Evolutionary conservation across 35 echinoderm and acorn worm genomes (phyloP), one percentile per base, ranked within the genome.

Genomic region (Amphiura filiformis): DNA sequence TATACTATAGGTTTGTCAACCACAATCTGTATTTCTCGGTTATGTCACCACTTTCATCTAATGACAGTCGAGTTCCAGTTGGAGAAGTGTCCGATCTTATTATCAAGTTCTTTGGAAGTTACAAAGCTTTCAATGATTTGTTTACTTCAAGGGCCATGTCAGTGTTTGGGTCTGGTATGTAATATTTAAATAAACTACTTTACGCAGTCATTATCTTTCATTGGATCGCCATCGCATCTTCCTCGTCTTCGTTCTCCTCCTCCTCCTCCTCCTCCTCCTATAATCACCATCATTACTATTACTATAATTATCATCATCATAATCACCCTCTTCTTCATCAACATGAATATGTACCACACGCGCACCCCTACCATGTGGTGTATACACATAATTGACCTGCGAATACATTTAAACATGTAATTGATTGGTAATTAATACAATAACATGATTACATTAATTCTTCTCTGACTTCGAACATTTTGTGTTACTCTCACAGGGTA

Each of bases 1-100:
- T 76, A 56, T 47, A 57, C n/a, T 76, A 26, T 39, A 95, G 93
- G 32, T 95, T 84, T 70, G 78, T 91, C 28, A 95, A 91, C 65
- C 88, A 95, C 47, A 89, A 90, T 81, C 75, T 95, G 11, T 95
- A 95, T 49, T 95, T 86, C 56, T 90, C 93, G 23, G 83, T 88
- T 0, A 95, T 95, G 93, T 89, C 93, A 17, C 32, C 84, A 44
- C 87, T 87, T 57, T 33, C 28, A 65, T 32, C 35, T 4, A 95
- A 95, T 80, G 81, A 79, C 5, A 95, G 79, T 37, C 31, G 78
- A 15, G 76, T 78, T 38, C 88, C 93, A 7, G 56, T 35, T 18
- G 89, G 84, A 78, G 33, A 44, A 14, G 36, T 95, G 3, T 41
- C 91, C 23, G 13, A 65, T 30, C 37, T 77, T 14, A 95, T 95